Evolutionary conservation across 1,140 invertebrate genomes (phyloP), one percentile per base, ranked within the genome.

Genomic region (Pachyrhynchus sulphureomaculatus): DNA sequence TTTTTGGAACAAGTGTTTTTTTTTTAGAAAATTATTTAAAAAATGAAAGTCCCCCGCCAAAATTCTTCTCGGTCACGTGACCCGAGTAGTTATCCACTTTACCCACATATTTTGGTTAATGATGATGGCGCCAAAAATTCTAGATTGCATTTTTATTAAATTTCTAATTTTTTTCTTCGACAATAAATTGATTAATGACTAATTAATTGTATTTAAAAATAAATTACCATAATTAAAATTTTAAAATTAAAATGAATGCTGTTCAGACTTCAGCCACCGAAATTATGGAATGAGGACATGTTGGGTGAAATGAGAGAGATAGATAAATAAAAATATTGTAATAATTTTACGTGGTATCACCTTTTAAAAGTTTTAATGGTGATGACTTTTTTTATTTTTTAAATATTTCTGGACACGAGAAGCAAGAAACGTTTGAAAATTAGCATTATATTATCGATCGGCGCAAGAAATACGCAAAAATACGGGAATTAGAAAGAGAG

Each of bases 401-500:
- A 13, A 29, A 29, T 42, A 24, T 6, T 20, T 47, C 1, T 20
- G 10, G 3, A 1, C 8, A 13, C 18, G 9, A 6, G 15, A 47
- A 47, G 6, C 1, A 47, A 47, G 15, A 21, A 20, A 13, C 8
- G 17, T 47, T 47, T 24, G 17, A 47, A 41, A 54, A 41, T 54
- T 41, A 44, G 17, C 52, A 41, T 26, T 44, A 32, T 45, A 56
- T 18, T 44, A 56, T 56, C 42, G 53, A 56, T 56, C 53, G 39
- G 53, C 53, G 53, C 53, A 21, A 21, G 39, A 47, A 56, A 56
- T 39, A 9, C 13, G 24, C 12, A 56, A 44, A 45, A 56, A 44
- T 56, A 44, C 33, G 39, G 21, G 21, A 44, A 56, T n/a, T 56
- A 56, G 53, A 56, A 36, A 44, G 53, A 56, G 53, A 54, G 20